Base-by-base conservation (phyloP, 2,113 vertebrate species). In the Salvelinus sp. region DNA sequence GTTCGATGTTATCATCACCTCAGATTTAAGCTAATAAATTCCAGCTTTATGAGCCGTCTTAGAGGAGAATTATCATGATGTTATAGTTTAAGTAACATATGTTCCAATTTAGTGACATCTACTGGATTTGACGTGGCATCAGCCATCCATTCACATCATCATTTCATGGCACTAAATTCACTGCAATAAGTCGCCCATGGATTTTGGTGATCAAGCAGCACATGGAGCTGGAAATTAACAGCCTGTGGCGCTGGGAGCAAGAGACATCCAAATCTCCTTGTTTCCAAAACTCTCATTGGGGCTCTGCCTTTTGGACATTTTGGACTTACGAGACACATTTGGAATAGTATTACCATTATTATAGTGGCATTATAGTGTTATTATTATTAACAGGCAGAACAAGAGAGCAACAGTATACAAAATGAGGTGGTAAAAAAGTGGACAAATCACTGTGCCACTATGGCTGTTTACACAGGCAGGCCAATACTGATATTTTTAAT, bases 1-100 rank as follows among this genome's bases (percentile, higher is more conserved):
- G 93, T 96, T 96, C 96, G 95, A 95, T 97, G 94, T 95, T 95
- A 97, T 97, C 95, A 96, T 96, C 94, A 94, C 92, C 94, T 93
- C 91, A 93, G 90, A 92, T 93, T 92, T 91, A 84, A 93, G 88
- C 94, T 95, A 95, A 95, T 97, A 97, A 97, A 97, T 97, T 93
- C 91, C 83, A 82, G 83, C 88, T 95, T 95, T 93, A 95, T 91
- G 94, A 92, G 93, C 90, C 93, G 93, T 96, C 94, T 95, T 95
- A 92, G 94, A 93, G 93, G 82, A 90, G 90, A 93, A 92, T 92
- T 89, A 93, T 92, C 91, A 86, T 86, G 86, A 91, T 90, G 90
- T 91, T 92, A 86, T 90, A 91, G 87, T 92, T 91, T 91, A 92
- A 91, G 89, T 85, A 94, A 93, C 93, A 94, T 93, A 93, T 93